Conservation (phyloP, 2,797 vertebrate genomes). For the Dermochelys coriacea region DNA sequence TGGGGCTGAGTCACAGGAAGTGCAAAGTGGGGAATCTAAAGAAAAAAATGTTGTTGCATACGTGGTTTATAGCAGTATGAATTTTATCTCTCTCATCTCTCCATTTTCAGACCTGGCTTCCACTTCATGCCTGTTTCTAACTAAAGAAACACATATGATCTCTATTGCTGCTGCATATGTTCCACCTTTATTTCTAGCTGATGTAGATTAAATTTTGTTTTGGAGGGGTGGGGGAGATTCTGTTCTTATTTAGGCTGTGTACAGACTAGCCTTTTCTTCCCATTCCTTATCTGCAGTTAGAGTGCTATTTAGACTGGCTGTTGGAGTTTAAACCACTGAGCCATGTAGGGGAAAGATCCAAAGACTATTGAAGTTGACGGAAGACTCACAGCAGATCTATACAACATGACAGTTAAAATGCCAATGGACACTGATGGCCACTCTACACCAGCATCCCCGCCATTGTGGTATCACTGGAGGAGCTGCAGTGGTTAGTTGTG, state of each 20-base stretch:
- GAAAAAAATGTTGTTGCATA: not conserved
- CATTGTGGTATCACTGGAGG: not conserved
- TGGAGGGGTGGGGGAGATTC: not conserved
- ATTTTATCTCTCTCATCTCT: not conserved
- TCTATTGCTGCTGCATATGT: slow-evolving; percentile 33
- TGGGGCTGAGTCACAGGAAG: not conserved
- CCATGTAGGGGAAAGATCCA: too few species aligned
- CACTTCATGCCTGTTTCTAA: not conserved
- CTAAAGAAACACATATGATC: not conserved
- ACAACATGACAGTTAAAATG: not conserved
- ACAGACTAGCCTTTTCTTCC: not conserved
- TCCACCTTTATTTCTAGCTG: not conserved
- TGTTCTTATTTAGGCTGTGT: not conserved
- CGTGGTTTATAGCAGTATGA: not conserved
- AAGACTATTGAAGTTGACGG: not conserved
- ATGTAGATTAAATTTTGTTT: not conserved
- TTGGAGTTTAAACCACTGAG: not conserved
- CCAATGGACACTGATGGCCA: not conserved
- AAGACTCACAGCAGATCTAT: not conserved
- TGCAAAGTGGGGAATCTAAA: not conserved
- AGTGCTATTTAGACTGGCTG: not conserved
- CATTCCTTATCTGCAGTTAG: not conserved
- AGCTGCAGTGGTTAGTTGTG: not conserved
- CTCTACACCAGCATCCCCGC: not conserved
- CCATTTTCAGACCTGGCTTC: not conserved